Evolutionary conservation across 2,888 invertebrate species (phyloP).

Genomic region (Eupithecia vulgata): DNA sequence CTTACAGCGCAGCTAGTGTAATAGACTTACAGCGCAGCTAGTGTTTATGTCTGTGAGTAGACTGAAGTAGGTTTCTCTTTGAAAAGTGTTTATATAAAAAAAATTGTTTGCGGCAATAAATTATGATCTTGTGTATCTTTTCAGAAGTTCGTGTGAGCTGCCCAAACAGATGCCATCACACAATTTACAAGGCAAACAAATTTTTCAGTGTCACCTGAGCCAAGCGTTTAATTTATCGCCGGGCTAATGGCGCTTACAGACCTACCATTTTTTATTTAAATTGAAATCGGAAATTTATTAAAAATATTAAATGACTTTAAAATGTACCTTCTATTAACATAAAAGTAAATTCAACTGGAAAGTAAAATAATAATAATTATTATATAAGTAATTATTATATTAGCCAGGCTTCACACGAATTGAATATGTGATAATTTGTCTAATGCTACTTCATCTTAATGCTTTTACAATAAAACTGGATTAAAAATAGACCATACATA

Average conservation of each 20-base stretch:
- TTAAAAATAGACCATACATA: background rate
- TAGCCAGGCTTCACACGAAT: too few relatives aligned
- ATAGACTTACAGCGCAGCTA: too few relatives aligned
- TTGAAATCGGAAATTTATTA: background rate
- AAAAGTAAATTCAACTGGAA: background rate
- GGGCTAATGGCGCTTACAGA: constrained; percentile 6
- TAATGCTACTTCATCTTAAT: background rate
- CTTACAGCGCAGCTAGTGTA: too few relatives aligned
- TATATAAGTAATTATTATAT: too few relatives aligned
- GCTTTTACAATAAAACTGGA: background rate
- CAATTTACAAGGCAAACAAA: constrained; percentile 36
- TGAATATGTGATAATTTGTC: too few relatives aligned
- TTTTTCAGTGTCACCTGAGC: constrained; percentile 33
- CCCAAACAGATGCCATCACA: constrained; percentile 28
- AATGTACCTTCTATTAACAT: background rate
- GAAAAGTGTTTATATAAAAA: background rate
- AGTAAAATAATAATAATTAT: too few relatives aligned
- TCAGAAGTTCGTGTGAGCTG: constrained; percentile 15
- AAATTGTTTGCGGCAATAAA: constrained; percentile 7
- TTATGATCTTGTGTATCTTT: constrained; percentile 18
- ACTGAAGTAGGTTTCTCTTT: too few relatives aligned
- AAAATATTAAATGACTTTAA: background rate
- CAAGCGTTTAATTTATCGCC: constrained; percentile 24
- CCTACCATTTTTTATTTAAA: background rate
- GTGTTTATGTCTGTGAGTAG: background rate